These are phyloP conservation scores for Pterois miles DNA, from an alignment of 2,797 vertebrate genomes.

Conservation along the genomic window DNA sequence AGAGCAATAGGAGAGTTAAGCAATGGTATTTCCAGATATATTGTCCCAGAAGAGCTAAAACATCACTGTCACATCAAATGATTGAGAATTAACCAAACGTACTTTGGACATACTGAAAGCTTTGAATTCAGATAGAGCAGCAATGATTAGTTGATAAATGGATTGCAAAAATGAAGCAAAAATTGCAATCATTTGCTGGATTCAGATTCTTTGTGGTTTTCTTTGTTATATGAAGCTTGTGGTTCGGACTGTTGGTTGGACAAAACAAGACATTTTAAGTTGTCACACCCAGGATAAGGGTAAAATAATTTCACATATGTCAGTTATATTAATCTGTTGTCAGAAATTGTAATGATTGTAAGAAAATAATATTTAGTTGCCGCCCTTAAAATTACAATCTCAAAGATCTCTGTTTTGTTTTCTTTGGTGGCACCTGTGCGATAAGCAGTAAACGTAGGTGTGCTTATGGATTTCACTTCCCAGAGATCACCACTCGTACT, in stretches of 20 bases:
- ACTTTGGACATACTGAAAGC: neutral
- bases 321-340: neutral
- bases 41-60: neutral
- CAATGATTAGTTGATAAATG: neutral
- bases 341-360: too few species aligned
- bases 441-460: neutral
- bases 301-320: neutral
- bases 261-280: neutral
- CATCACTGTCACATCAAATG: neutral
- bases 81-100: neutral
- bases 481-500: neutral
- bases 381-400: neutral
- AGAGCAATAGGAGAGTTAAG: neutral
- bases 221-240: neutral
- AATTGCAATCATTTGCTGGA: neutral
- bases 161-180: neutral
- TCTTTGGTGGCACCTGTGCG: too few species aligned
- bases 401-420: neutral
- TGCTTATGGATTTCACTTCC: neutral
- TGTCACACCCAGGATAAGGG: neutral
- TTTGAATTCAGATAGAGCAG: neutral
- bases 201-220: neutral
- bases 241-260: neutral
- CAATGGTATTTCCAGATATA: neutral
- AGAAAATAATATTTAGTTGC: neutral